A percentile compares a stretch with the other conserved stretches of the same genome.
These are phyloP conservation scores for Fragum fragum DNA, from an alignment of 2,888 invertebrate genomes.

Conservation along the genomic window DNA sequence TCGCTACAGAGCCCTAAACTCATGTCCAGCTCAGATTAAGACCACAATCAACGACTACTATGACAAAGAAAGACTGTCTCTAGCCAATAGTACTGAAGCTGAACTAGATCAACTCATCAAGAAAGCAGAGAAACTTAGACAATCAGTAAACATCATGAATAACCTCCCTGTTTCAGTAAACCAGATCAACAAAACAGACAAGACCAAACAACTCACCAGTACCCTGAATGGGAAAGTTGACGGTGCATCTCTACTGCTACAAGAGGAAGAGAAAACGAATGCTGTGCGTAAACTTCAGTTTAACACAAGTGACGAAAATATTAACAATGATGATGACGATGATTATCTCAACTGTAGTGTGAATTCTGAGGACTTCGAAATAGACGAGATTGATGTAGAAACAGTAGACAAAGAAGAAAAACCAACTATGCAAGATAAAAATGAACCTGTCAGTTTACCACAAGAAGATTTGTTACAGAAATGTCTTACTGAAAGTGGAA, in stretches of 20 bases:
- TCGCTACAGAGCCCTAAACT: slow-evolving; percentile 73
- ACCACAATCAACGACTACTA: slow-evolving; percentile 70
- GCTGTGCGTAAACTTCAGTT: slow-evolving; percentile 63
- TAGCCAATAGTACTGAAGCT: slow-evolving; percentile 50
- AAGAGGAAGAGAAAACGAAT: slow-evolving; percentile 44
- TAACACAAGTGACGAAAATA: slow-evolving; percentile 35
- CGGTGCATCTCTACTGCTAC: slow-evolving; percentile 64
- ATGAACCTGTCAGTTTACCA: neutral
- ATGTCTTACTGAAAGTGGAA: slow-evolving; percentile 60
- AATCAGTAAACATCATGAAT: slow-evolving; percentile 41
- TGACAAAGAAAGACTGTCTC: slow-evolving; percentile 70
- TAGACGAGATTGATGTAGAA: slow-evolving; percentile 68
- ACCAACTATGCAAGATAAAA: neutral
- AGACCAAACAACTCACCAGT: neutral
- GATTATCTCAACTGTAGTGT: slow-evolving; percentile 66
- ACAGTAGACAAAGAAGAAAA: slow-evolving; percentile 51
- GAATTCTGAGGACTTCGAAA: slow-evolving; percentile 67
- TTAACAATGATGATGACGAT: slow-evolving; percentile 50
- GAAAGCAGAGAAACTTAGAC: slow-evolving; percentile 58
- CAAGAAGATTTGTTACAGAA: slow-evolving; percentile 50
- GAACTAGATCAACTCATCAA: slow-evolving; percentile 61
- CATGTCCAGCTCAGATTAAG: slow-evolving; percentile 66
- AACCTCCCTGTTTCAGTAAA: neutral
- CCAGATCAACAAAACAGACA: neutral
- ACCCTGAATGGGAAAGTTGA: slow-evolving; percentile 24